Evolutionary conservation across 2,113 vertebrate genomes (phyloP).

Genomic region (Mastomys natalensis): DNA sequence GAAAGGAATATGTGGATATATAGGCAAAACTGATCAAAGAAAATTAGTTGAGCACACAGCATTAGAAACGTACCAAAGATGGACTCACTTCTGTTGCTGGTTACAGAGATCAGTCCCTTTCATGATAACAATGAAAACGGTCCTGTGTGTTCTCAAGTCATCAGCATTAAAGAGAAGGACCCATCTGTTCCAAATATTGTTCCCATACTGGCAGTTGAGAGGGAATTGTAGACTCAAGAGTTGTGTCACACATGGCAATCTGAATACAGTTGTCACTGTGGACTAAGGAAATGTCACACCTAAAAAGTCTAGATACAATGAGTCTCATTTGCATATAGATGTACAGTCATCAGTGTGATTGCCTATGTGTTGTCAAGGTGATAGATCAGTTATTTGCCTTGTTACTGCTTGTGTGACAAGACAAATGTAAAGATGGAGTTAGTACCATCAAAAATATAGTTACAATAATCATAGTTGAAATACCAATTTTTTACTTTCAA

Average conservation of each 20-base stretch:
- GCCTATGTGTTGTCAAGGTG: background rate
- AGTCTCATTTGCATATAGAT: background rate
- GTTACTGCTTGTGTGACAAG: background rate
- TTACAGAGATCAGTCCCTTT: background rate
- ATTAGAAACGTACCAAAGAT: background rate
- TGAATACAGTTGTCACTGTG: background rate
- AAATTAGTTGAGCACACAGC: background rate
- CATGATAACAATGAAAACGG: background rate
- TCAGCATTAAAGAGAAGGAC: background rate
- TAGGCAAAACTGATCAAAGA: background rate
- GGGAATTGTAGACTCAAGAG: background rate
- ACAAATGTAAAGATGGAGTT: background rate
- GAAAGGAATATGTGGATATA: background rate
- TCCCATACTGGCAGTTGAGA: background rate
- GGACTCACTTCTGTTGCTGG: background rate
- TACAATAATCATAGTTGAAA: background rate
- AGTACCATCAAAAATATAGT: background rate
- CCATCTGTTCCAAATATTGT: background rate
- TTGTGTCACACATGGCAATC: background rate
- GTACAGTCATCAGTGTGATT: background rate
- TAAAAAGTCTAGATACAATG: background rate
- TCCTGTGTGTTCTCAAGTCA: no score
- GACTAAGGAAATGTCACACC: background rate
- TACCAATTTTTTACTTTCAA: background rate
- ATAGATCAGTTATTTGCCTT: background rate